phyloP scores from a whole-genome alignment of 2,888 invertebrate species.

The Bimastos eiseni region DNA sequence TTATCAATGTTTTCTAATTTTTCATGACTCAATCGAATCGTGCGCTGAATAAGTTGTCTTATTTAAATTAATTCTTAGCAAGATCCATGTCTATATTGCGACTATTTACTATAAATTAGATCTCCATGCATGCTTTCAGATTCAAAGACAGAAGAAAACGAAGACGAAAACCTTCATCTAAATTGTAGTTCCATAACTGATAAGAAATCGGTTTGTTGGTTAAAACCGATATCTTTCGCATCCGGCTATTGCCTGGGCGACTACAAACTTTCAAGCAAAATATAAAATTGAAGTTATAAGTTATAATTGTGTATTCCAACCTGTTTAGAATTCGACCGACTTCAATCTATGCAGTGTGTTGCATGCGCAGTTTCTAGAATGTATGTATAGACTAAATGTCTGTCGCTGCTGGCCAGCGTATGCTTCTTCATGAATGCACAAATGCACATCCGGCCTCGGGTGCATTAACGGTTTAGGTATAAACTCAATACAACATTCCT shows the following conservation, averaged over 20 bases:
- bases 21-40: not conserved
- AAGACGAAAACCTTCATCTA: not conserved
- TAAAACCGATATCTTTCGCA: not conserved
- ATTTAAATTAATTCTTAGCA: not conserved
- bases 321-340: not conserved
- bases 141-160: not conserved
- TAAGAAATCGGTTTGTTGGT: not conserved
- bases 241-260: not conserved
- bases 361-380: not conserved
- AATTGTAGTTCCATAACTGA: too few species aligned
- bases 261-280: not conserved
- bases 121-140: not conserved
- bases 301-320: not conserved
- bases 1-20: too few species aligned
- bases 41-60: not conserved
- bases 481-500: not conserved
- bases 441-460: conserved; percentile 13
- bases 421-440: not conserved
- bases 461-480: not conserved
- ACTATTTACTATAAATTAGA: not conserved
- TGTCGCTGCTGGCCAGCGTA: not conserved
- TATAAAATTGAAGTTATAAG: not conserved
- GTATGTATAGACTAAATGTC: not conserved
- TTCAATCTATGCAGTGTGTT: not conserved
- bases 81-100: not conserved